These are phyloP conservation scores for Cnemophilus loriae DNA, from an alignment of 2,113 vertebrate species.

Conservation along the genomic window DNA sequence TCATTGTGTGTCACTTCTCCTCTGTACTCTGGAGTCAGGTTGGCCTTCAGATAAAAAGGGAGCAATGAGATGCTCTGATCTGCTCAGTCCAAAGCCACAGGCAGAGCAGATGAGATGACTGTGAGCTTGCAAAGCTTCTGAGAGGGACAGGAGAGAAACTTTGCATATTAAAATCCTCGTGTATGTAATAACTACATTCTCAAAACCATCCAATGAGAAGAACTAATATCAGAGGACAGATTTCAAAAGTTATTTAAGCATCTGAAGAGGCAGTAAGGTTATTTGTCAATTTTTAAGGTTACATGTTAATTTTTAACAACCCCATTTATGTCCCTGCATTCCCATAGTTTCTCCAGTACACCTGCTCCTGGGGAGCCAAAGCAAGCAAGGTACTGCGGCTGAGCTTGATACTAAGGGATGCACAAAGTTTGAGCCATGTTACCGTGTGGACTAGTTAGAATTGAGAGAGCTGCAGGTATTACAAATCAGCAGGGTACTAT, in stretches of 20 bases:
- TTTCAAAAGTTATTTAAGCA: not conserved
- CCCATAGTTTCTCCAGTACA: not conserved
- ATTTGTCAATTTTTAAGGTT: too few relatives aligned
- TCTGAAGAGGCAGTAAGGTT: not conserved
- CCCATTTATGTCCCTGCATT: not conserved
- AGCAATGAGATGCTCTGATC: not conserved
- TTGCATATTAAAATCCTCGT: not conserved
- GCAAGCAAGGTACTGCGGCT: not conserved
- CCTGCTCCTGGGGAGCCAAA: not conserved
- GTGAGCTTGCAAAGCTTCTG: not conserved
- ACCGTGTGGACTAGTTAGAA: not conserved
- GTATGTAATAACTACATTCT: not conserved
- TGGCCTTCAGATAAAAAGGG: not conserved
- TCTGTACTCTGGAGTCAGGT: not conserved
- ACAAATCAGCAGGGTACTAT: not conserved
- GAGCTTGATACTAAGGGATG: not conserved
- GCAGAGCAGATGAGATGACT: not conserved
- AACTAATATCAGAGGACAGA: not conserved
- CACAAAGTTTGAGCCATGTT: not conserved
- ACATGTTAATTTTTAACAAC: not conserved
- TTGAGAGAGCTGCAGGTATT: not conserved
- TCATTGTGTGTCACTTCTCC: not conserved
- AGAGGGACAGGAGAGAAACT: not conserved
- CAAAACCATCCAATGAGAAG: not conserved
- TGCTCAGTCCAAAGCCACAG: not conserved